Conservation (phyloP, 2,797 vertebrate genomes). For the Alosa sapidissima region DNA sequence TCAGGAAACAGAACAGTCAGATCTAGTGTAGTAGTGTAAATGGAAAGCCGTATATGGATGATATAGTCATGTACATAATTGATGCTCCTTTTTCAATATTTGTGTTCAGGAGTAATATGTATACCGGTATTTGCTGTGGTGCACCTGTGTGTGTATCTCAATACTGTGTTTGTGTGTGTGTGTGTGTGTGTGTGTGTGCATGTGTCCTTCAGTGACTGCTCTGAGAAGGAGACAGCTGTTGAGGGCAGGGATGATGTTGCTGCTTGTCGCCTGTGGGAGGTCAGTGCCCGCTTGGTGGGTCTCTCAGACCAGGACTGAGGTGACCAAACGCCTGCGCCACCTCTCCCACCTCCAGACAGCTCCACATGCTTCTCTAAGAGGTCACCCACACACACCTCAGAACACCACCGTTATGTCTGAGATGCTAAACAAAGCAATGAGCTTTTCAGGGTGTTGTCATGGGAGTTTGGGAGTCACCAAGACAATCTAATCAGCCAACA, state of each 20-base stretch:
- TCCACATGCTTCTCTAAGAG: background rate
- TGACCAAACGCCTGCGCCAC: too few species aligned
- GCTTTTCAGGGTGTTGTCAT: background rate
- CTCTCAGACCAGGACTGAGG: constrained; percentile 25
- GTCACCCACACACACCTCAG: background rate
- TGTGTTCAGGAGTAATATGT: too few species aligned
- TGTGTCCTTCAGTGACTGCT: constrained; percentile 69
- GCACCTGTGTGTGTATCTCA: background rate
- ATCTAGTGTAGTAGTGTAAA: too few species aligned
- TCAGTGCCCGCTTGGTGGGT: constrained; percentile 71
- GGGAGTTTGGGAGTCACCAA: constrained; percentile 4
- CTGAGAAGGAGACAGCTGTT: constrained; percentile 63
- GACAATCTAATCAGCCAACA: background rate
- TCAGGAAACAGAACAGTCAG: too few species aligned
- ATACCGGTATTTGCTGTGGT: too few species aligned
- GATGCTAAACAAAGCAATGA: background rate
- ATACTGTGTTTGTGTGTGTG: background rate
- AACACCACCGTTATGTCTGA: background rate
- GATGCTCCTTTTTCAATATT: too few species aligned
- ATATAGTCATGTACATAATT: too few species aligned
- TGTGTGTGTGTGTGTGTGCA: background rate
- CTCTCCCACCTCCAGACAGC: background rate
- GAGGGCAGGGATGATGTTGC: constrained; percentile 67
- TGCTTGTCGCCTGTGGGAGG: constrained; percentile 71
- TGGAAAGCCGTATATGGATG: too few species aligned